Conservation (phyloP, 2,888 invertebrate species). For the Clitarchus hookeri region DNA sequence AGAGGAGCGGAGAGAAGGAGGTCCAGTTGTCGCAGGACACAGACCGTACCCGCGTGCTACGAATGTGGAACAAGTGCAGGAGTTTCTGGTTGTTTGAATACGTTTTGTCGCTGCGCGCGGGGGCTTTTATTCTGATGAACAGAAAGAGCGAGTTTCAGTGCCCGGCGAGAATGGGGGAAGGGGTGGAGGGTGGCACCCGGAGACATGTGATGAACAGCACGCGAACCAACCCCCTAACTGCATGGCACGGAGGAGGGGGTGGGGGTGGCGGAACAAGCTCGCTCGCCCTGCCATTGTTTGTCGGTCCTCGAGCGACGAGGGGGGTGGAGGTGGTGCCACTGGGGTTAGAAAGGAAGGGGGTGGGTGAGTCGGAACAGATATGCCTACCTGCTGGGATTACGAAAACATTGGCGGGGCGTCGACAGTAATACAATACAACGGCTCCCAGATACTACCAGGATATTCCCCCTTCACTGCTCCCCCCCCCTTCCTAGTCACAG, state of each 20-base stretch:
- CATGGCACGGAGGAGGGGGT: no score
- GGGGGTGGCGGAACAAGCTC: not conserved
- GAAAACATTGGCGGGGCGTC: constrained; percentile 8
- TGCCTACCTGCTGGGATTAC: constrained; percentile 14
- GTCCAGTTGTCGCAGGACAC: not conserved
- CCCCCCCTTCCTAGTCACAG: not conserved
- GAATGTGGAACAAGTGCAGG: constrained; percentile 14
- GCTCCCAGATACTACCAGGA: not conserved
- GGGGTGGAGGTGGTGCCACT: not conserved
- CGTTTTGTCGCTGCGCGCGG: constrained; percentile 5
- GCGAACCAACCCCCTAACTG: not conserved
- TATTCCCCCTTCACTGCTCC: not conserved
- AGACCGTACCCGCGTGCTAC: not conserved
- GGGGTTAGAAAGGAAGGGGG: not conserved
- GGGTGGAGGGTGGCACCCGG: no score
- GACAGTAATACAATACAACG: constrained; percentile 11
- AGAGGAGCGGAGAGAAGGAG: not conserved
- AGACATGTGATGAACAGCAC: constrained; percentile 11
- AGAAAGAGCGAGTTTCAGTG: not conserved
- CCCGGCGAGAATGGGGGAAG: not conserved
- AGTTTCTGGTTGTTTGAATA: constrained; percentile 14
- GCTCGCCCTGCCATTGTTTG: not conserved
- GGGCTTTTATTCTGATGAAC: constrained; percentile 14
- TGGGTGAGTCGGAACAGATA: not conserved
- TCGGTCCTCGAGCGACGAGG: not conserved